Base-by-base conservation (phyloP, 1,140 invertebrate species). In the Brachionus calyciflorus region DNA sequence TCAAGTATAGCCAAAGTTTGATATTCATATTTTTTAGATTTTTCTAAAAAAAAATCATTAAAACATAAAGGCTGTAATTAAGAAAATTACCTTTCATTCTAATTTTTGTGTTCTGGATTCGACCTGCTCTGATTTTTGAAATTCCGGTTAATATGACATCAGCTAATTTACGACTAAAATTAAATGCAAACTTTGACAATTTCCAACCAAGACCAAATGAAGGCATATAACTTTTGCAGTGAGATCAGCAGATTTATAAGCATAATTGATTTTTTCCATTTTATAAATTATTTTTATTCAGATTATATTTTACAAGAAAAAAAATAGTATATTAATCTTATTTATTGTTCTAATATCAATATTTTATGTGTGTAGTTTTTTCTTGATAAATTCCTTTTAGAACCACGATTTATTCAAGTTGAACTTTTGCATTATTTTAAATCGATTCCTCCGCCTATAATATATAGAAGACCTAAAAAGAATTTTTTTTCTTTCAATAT, bases 81-180 rank as follows among this genome's bases (percentile, higher is more conserved):
- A 60, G 1, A 60, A 60, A 4, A 21, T 33, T 37, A 60, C 33
- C 37, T 60, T 28, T 19, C 19, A 33, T 28, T 17, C 55, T 33
- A 37, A 10, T 19, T 33, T 33, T 37, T 60, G 19, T 60, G 30
- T 60, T 33, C 37, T 60, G 55, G 37, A 60, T 26, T 9, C 55
- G 55, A 26, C 19, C 37, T 60, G 30, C 55, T 28, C 37, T 60
- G 19, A 40, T 60, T 60, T 60, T 60, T 33, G 55, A 60, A 60
- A 60, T 60, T 60, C 55, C 55, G 30, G 30, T 37, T 37, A 37
- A 4, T 37, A n/a, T 33, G 37, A 60, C 30, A 33, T 60, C 37
- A n/a, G n/a, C n/a, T n/a, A n/a, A n/a, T n/a, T n/a, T 60, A 28
- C 55, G 37, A 60, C 55, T 57, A 24, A n/a, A 24, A 57, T 28